These are phyloP conservation scores for Platichthys stellatus DNA, from an alignment of 2,113 vertebrate species.

Conservation along the genomic window DNA sequence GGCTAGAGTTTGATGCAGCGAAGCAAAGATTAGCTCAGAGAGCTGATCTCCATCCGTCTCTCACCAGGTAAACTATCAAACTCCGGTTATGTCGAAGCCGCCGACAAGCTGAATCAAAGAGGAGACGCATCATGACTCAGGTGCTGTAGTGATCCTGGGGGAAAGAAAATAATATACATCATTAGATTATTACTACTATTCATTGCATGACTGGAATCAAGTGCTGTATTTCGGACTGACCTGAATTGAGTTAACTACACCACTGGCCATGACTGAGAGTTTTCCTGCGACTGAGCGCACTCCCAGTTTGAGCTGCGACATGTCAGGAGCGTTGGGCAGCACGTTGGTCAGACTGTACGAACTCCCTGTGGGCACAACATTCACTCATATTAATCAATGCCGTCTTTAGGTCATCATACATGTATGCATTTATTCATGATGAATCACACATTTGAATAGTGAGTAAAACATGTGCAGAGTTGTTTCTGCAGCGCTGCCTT, in stretches of 20 bases:
- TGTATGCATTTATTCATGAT: not conserved
- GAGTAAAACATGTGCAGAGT: not conserved
- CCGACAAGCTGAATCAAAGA: not conserved
- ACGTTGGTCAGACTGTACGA: constrained; percentile 88
- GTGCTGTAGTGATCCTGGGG: constrained; percentile 82
- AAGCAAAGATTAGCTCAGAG: constrained; percentile 1
- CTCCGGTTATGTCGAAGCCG: not conserved
- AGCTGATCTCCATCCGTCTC: constrained; percentile 4
- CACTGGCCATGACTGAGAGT: constrained; percentile 95
- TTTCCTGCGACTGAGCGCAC: constrained; percentile 93
- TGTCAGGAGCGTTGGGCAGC: constrained; percentile 90
- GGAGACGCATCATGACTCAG: constrained; percentile 52
- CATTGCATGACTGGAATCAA: too few relatives aligned
- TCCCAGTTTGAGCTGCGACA: constrained; percentile 93
- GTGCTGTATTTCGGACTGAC: constrained; percentile 71
- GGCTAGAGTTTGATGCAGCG: not conserved
- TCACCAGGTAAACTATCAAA: not conserved
- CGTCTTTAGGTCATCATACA: not conserved
- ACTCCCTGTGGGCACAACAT: constrained; percentile 68
- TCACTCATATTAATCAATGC: not conserved
- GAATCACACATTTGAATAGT: not conserved
- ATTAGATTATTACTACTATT: too few relatives aligned
- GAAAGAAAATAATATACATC: not conserved
- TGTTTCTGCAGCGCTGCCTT: too few relatives aligned
- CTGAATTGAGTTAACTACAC: constrained; percentile 95